Base-by-base conservation (phyloP, 2,113 vertebrate genomes). In the Rissa tridactyla region DNA sequence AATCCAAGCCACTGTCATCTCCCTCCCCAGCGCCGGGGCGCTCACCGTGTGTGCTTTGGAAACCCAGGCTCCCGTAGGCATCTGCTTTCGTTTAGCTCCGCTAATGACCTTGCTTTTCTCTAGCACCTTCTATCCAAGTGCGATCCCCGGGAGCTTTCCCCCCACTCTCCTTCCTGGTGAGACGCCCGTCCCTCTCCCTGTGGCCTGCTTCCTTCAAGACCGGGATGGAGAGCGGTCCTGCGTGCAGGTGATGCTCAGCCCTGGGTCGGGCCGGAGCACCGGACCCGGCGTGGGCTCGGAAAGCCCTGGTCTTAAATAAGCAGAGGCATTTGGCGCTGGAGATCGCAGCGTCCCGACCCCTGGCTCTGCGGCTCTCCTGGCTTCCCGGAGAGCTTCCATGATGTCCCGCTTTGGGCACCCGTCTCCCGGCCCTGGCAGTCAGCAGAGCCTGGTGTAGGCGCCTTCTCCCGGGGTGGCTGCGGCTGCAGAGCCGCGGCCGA, bases 1-100 rank as follows among this genome's bases (percentile, higher is more conserved):
- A 82, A 64, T 10, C 91, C 82, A 46, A 71, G 23, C 57, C 89
- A 7, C 34, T 60, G 77, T 47, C 90, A 57, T 27, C 70, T 30
- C 76, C 71, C 36, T 5, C 21, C 73, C 0, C 58, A 2, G 65
- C 3, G 36, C 65, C 58, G 11, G 81, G 54, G 65, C 46, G 17
- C 58, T 52, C 46, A 1, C 70, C 26, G 1, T 36, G 47, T 46
- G 76, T n/a, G 85, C 62, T 65, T 65, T 51, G 87, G 64, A 86
- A 77, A 5, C 13, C 29, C 52, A 0, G 55, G 80, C 92, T 88
- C 64, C 80, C 10, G 60, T 4, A 2, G 29, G 65, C 91, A 88
- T 68, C 94, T 88, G 91, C 91, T 95, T 94, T 90, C 78, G 40
- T 44, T 92, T 80, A 92, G 60, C 93, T 22, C 69, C 5, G 13